phyloP scores from a whole-genome alignment of 2,113 vertebrate species.

The Mixornis gularis region DNA sequence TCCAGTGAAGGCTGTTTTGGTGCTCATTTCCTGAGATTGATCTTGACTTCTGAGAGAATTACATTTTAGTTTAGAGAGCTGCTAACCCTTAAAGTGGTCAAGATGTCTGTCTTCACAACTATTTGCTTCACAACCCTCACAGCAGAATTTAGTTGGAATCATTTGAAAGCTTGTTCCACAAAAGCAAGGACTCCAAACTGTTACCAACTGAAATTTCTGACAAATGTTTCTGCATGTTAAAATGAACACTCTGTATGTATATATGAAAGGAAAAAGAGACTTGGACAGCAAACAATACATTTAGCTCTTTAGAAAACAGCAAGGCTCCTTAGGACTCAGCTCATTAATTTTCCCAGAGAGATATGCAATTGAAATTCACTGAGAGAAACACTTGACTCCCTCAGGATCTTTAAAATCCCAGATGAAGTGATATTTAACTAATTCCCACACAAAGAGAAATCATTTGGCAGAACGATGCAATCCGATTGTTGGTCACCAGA shows the following conservation, averaged over 20 bases:
- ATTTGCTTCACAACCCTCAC: background rate
- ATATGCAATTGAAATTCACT: constrained; percentile 40
- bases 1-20: background rate
- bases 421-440: constrained; percentile 51
- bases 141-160: background rate
- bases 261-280: background rate
- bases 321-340: constrained; percentile 8
- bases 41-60: background rate
- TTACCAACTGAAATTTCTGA: background rate
- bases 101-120: background rate
- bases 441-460: constrained; percentile 34
- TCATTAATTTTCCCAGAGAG: constrained; percentile 56
- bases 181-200: background rate
- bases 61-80: background rate
- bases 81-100: background rate
- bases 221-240: background rate
- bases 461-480: background rate
- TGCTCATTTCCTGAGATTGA: constrained; percentile 11
- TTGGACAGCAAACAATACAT: constrained; percentile 21
- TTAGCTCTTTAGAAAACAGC: constrained; percentile 2
- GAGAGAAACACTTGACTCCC: constrained; percentile 45
- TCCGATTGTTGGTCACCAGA: background rate
- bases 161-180: background rate
- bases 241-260: background rate
- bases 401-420: background rate